Base-by-base conservation (phyloP, 2,888 invertebrate species). In the Archips xylosteana region DNA sequence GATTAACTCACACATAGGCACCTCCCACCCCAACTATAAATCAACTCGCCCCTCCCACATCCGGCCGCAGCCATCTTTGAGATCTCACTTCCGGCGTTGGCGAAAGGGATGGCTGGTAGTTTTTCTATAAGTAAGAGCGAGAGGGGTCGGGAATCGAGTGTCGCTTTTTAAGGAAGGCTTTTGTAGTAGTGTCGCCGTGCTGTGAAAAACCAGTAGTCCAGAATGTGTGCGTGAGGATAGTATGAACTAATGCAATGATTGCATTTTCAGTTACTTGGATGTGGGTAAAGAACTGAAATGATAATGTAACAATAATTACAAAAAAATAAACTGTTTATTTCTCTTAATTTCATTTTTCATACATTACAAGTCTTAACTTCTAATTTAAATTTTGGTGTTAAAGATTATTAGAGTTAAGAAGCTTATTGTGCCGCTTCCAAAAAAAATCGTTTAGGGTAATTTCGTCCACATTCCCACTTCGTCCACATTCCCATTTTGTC, bases 51-150 rank as follows among this genome's bases (percentile, higher is more conserved):
- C 91, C 94, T 87, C 94, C 94, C 89, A 92, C 87, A 83, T 89
- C 88, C 91, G 87, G 88, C 89, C 89, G 94, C 91, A 90, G 92
- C 94, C 94, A 94, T 94, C 91, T 94, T 94, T 94, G 93, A 93
- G 86, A 85, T 91, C 91, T 92, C 90, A 93, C 83, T 90, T 92
- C 92, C 93, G 92, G 86, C 79, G 85, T 81, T 79, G 85, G 80
- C 80, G 86, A 79, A 87, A 88, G 65, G 71, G 80, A 59, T 60
- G 77, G 75, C 79, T 69, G 68, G 83, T 83, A 84, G 83, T 88
- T 84, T 81, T 76, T 64, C 57, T 39, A n/a, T 70, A 63, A 59
- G n/a, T 60, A 60, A 42, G 51, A 59, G 49, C 3, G 42, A 32
- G 61, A 73, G 59, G 23, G 32, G 15, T 54, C 57, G 57, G 57